These are phyloP conservation scores for Ooceraea biroi DNA, from an alignment of 1,140 invertebrate genomes.

Conservation along the genomic window DNA sequence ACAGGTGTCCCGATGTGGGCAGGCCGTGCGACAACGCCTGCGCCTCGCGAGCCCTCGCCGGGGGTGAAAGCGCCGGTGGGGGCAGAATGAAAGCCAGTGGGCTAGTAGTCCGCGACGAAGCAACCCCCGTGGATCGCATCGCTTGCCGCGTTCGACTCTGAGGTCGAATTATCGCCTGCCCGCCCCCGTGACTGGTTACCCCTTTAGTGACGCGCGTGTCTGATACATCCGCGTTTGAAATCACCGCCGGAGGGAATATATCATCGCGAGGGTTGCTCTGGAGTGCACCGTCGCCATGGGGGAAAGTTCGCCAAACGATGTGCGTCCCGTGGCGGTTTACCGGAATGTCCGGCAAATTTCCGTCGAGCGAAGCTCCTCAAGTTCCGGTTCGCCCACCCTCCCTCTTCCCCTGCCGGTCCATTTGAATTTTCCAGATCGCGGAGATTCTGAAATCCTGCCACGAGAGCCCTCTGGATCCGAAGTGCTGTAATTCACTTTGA, in stretches of 20 bases:
- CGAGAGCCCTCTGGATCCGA: neutral
- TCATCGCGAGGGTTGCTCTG: neutral
- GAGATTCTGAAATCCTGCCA: neutral
- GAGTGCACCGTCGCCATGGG: neutral
- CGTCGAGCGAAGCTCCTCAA: neutral
- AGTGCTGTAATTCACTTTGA: neutral
- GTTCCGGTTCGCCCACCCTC: neutral
- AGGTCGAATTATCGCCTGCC: conserved; percentile 22
- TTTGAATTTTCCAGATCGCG: conserved; percentile 19
- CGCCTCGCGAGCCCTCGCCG: conserved; percentile 19
- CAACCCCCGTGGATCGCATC: conserved; percentile 66
- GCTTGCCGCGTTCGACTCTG: conserved; percentile 52
- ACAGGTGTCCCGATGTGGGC: conserved; percentile 67
- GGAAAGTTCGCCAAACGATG: conserved; percentile 44
- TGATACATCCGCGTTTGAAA: conserved; percentile 30
- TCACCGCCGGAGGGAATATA: neutral
- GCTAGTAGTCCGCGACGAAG: conserved; percentile 72
- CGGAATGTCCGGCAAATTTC: conserved; percentile 24
- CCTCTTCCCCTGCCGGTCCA: too few species aligned
- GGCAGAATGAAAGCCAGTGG: conserved; percentile 70
- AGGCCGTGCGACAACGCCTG: conserved; percentile 36
- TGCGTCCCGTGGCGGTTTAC: conserved; percentile 20
- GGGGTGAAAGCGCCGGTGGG: conserved; percentile 35
- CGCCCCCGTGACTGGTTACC: neutral
- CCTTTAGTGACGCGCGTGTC: conserved; percentile 2